Evolutionary conservation across 2,888 invertebrate genomes (phyloP).

Genomic region (Mimumesa dahlbomi): DNA sequence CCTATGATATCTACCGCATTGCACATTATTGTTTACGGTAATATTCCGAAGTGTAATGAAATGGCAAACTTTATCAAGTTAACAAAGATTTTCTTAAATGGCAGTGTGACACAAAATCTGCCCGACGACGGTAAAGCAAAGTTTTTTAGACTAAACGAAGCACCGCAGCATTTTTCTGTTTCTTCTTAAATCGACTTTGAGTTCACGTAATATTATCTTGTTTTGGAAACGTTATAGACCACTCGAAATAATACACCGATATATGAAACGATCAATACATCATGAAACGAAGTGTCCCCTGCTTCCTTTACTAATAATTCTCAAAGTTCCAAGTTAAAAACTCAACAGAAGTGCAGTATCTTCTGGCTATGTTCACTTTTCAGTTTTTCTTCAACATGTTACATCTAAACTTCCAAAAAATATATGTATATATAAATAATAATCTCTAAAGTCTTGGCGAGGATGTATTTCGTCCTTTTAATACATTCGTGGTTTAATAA

Average conservation of each 20-base stretch:
- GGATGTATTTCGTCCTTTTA: slow-evolving; percentile 2
- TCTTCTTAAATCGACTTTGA: too few relatives aligned
- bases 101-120: slow-evolving; percentile 69
- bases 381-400: background rate
- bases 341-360: too few relatives aligned
- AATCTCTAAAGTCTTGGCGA: slow-evolving; percentile 5
- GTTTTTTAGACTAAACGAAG: slow-evolving; percentile 6
- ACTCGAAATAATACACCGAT: too few relatives aligned
- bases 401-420: slow-evolving; percentile 10
- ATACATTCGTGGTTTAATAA: too few relatives aligned
- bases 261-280: too few relatives aligned
- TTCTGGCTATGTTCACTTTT: too few relatives aligned
- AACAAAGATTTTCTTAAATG: too few relatives aligned
- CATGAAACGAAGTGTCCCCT: background rate
- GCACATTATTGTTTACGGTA: slow-evolving; percentile 46
- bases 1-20: slow-evolving; percentile 30
- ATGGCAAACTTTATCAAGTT: too few relatives aligned
- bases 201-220: too few relatives aligned
- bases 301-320: background rate
- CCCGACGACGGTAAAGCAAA: slow-evolving; percentile 34
- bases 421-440: slow-evolving; percentile 24
- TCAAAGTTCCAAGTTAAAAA: background rate
- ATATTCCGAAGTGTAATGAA: too few relatives aligned
- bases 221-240: too few relatives aligned
- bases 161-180: background rate